Evolutionary conservation across 2,888 invertebrate genomes (phyloP).

Genomic region (Seira musarum): DNA sequence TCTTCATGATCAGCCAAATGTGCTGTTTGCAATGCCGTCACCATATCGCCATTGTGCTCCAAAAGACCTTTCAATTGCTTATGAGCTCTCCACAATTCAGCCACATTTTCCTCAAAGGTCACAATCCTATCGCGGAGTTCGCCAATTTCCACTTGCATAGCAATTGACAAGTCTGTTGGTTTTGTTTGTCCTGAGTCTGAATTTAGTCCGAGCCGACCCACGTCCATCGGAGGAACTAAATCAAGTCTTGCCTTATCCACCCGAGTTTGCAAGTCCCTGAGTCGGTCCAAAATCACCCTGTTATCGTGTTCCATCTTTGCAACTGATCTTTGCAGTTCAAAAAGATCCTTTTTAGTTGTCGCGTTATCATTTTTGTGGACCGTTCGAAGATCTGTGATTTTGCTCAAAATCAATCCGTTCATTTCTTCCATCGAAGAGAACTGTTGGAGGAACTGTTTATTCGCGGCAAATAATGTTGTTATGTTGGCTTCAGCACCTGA

Average conservation of each 20-base stretch:
- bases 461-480: conserved; percentile 51
- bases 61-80: conserved; percentile 58
- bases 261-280: conserved; percentile 41
- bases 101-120: conserved; percentile 61
- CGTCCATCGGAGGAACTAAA: conserved; percentile 29
- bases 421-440: conserved; percentile 53
- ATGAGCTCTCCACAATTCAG: conserved; percentile 58
- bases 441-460: conserved; percentile 47
- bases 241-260: conserved; percentile 41
- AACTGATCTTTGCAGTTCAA: conserved; percentile 26
- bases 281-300: conserved; percentile 31
- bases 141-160: conserved; percentile 50
- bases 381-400: conserved; percentile 56
- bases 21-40: conserved; percentile 58
- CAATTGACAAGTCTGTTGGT: conserved; percentile 11
- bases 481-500: conserved; percentile 55
- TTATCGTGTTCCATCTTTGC: conserved; percentile 45
- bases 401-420: conserved; percentile 52
- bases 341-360: conserved; percentile 49
- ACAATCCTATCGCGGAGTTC: conserved; percentile 53
- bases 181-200: not conserved
- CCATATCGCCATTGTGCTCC: conserved; percentile 59
- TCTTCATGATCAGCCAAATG: conserved; percentile 56
- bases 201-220: conserved; percentile 31
- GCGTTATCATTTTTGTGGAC: conserved; percentile 55